phyloP scores from a whole-genome alignment of 2,797 vertebrate species.

The Lateolabrax maculatus region DNA sequence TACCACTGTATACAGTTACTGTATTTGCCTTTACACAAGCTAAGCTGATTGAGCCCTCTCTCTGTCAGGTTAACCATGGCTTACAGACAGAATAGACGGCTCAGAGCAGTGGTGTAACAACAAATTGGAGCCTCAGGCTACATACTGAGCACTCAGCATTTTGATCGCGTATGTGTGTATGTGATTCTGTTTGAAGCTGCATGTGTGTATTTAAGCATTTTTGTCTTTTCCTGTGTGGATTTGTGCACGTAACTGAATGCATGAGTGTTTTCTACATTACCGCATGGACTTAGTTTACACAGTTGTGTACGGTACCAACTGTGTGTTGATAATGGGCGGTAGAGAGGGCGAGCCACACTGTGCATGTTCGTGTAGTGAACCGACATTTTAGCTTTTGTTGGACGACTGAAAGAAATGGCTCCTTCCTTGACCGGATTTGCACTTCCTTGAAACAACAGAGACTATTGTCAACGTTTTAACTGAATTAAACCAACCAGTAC shows the following conservation, averaged over 20 bases:
- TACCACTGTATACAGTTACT: conserved; percentile 16
- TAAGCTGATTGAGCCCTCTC: conserved; percentile 27
- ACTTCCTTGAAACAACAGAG: not conserved
- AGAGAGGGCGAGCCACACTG: not conserved
- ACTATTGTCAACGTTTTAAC: not conserved
- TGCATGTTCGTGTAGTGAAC: not conserved
- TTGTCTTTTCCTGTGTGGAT: conserved; percentile 15
- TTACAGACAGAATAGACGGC: conserved; percentile 18
- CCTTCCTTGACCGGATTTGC: conserved; percentile 1
- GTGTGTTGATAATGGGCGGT: not conserved
- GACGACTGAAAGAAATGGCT: not conserved
- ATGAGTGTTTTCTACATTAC: not conserved
- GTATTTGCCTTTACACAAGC: conserved; percentile 20
- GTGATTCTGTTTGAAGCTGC: conserved; percentile 19
- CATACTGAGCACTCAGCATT: conserved; percentile 29
- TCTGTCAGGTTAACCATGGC: conserved; percentile 46
- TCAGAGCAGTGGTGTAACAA: conserved; percentile 40
- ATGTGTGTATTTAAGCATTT: conserved; percentile 11
- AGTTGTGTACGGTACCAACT: not conserved
- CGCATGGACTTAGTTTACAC: not conserved
- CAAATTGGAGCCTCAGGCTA: conserved; percentile 49
- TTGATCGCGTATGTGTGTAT: conserved; percentile 1
- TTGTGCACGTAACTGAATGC: conserved; percentile 13
- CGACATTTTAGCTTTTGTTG: not conserved
- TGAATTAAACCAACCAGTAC: not conserved